Base-by-base conservation (phyloP, 2,113 vertebrate species). In the Myotis davidii region DNA sequence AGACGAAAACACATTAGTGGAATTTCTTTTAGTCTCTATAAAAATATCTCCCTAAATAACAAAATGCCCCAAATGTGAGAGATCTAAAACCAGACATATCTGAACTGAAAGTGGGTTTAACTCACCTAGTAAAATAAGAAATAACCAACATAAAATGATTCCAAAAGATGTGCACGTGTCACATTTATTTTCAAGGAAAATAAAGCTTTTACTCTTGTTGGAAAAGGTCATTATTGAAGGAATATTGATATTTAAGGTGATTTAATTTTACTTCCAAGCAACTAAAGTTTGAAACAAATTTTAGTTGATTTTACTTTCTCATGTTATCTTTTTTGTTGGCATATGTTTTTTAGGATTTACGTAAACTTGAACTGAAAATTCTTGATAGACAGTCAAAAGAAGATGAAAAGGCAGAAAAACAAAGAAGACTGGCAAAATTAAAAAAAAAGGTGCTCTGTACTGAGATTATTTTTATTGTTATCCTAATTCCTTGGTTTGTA, bases 391-490 rank as follows among this genome's bases (percentile, higher is more conserved):
- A 98, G 52, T 91, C 96, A 93, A 98, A 98, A 93, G 98, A 99
- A 96, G 95, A 97, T 83, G 98, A 98, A 95, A 98, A 99, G 76
- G 84, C 69, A 91, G 98, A 99, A 96, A 98, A 98, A 97, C 98
- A 99, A 97, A 98, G 96, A 96, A 98, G 98, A 94, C 79, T 99
- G n/a, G 76, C 98, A 32, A 99, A 98, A 90, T 92, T 99, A 45
- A 99, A 98, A 97, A 98, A 99, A 86, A 99, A 99, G 98, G 99
- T 99, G 96, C 16, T 84, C 11, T 83, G 16, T 72, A 65, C 45
- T 87, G n/a, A 79, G 64, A 50, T 72, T 84, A 39, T 65, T 91
- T 91, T 82, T 87, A 72, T 81, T 92, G 39, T 91, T 96, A 23
- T 81, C 52, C 17, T 72, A 61, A 81, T 37, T 76, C 42, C 39